A percentile compares a stretch with the other conserved stretches of the same genome.
Evolutionary conservation across 2,888 invertebrate species (phyloP).

Genomic region (Athrips mouffetella): DNA sequence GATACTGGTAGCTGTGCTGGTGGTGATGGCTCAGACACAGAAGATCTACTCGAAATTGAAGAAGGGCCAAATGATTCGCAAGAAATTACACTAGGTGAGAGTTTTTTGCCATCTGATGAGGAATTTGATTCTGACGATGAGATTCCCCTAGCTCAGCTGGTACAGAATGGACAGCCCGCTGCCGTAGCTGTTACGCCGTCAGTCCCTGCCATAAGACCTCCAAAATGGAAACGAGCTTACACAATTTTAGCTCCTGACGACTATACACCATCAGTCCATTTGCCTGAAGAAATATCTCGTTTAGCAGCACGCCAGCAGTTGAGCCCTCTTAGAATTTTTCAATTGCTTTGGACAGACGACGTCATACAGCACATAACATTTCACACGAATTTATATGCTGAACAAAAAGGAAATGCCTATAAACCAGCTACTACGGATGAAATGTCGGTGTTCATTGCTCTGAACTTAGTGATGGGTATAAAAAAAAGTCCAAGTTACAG

Average conservation of each 20-base stretch:
- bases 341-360: neutral
- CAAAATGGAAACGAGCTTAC: constrained; percentile 9
- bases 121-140: constrained; percentile 8
- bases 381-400: neutral
- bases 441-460: neutral
- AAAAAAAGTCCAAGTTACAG: neutral
- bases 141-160: constrained; percentile 3
- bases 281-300: constrained; percentile 5
- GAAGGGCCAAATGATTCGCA: neutral
- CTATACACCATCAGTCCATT: constrained; percentile 1
- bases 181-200: neutral
- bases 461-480: neutral
- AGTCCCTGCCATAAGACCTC: constrained; percentile 1
- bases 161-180: constrained; percentile 1
- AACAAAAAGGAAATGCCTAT: constrained; percentile 1
- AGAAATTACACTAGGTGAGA: neutral
- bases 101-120: constrained; percentile 1
- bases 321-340: neutral
- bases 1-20: constrained; percentile 8
- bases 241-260: constrained; percentile 9
- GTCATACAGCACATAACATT: neutral
- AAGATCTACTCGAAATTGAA: constrained; percentile 7
- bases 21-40: constrained; percentile 8
- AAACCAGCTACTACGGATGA: constrained; percentile 1
- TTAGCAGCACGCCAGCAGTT: constrained; percentile 1